Evolutionary conservation across 2,888 invertebrate species (phyloP).

Genomic region (Girardia tigrina): DNA sequence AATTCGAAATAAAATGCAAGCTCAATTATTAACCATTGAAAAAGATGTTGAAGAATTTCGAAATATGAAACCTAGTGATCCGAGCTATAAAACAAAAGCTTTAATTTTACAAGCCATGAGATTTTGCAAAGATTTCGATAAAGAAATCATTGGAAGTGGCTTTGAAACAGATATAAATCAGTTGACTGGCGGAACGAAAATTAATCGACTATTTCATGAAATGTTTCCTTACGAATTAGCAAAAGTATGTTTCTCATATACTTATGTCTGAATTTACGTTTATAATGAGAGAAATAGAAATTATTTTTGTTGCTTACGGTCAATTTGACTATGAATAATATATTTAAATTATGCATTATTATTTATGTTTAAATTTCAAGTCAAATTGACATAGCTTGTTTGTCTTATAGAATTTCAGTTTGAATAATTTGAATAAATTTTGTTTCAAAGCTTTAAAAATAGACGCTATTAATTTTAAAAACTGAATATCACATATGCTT

Average conservation of each 20-base stretch:
- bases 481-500: no score
- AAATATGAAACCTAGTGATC: slow-evolving; percentile 93
- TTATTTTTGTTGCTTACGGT: no score
- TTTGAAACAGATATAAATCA: slow-evolving; percentile 92
- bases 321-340: no score
- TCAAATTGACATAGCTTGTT: no score
- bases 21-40: slow-evolving; percentile 57
- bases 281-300: no score
- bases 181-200: slow-evolving; percentile 93
- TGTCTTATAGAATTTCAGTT: no score
- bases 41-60: slow-evolving; percentile 53
- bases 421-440: no score
- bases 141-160: slow-evolving; percentile 92
- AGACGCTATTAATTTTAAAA: no score
- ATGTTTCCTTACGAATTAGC: slow-evolving; percentile 65
- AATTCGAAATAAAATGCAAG: slow-evolving; percentile 84
- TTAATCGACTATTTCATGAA: slow-evolving; percentile 95
- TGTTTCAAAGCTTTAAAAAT: no score
- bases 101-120: slow-evolving; percentile 61
- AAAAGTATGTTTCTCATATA: slow-evolving; percentile 45
- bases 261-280: no score
- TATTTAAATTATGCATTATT: no score
- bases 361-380: no score
- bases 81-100: slow-evolving; percentile 93
- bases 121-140: slow-evolving; percentile 88